Percentiles rank a stretch among this genome's conserved stretches.
Conservation (phyloP, 2,888 invertebrate species). For the Sphaerophoria taeniata region DNA sequence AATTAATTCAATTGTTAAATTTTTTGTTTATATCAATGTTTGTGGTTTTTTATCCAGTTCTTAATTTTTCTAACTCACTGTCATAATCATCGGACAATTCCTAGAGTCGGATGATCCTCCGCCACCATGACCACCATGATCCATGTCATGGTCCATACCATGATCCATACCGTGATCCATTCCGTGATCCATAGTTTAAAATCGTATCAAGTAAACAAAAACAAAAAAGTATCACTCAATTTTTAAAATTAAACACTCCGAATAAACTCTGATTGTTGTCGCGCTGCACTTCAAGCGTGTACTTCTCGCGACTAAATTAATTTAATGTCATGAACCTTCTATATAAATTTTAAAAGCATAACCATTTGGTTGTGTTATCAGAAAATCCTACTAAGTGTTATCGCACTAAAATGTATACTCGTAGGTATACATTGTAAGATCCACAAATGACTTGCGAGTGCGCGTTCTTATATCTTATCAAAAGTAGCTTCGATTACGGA, state of each 20-base stretch:
- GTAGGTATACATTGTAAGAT: constrained; percentile 8
- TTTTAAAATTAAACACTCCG: neutral
- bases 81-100: constrained; percentile 81
- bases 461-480: constrained; percentile 52
- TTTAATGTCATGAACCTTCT: constrained; percentile 37
- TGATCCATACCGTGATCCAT: constrained; percentile 23
- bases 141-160: constrained; percentile 31
- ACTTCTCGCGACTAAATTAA: constrained; percentile 49
- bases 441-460: neutral
- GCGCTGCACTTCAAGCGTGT: constrained; percentile 32
- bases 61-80: constrained; percentile 77
- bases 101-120: constrained; percentile 47
- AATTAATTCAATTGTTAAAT: too few species aligned
- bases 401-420: constrained; percentile 21
- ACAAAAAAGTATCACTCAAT: neutral
- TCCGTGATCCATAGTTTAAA: constrained; percentile 77
- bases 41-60: neutral
- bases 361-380: constrained; percentile 32
- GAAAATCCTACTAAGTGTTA: constrained; percentile 40
- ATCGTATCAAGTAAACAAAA: constrained; percentile 1
- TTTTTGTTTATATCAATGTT: too few species aligned
- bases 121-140: constrained; percentile 73
- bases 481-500: constrained; percentile 6
- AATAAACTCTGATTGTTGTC: neutral
- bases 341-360: constrained; percentile 40